Conservation (phyloP, 2,113 vertebrate genomes). For the Paracanthobrama guichenoti region DNA sequence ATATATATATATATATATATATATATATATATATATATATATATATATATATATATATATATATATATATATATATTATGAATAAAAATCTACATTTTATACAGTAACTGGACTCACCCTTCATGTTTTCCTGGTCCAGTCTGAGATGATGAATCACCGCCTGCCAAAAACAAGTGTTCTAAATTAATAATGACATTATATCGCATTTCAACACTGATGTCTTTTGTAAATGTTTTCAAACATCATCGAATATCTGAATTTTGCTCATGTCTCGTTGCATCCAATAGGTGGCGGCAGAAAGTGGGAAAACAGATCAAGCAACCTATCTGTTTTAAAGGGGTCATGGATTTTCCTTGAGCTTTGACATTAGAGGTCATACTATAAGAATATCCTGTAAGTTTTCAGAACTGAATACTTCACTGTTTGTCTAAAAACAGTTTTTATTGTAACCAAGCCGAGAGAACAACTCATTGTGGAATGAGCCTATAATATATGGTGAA, state of each 20-base stretch:
- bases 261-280: background rate
- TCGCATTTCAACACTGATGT: background rate
- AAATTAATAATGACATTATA: background rate
- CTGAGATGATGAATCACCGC: background rate
- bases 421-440: too few relatives aligned
- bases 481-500: too few relatives aligned
- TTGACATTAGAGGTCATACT: too few relatives aligned
- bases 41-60: too few relatives aligned
- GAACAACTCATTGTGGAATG: too few relatives aligned
- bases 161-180: background rate
- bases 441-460: too few relatives aligned
- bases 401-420: too few relatives aligned
- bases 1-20: too few relatives aligned
- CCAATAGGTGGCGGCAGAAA: background rate
- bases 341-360: too few relatives aligned
- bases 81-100: background rate
- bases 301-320: background rate
- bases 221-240: background rate
- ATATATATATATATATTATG: too few relatives aligned
- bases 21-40: too few relatives aligned
- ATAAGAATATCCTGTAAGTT: too few relatives aligned
- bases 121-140: background rate
- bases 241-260: background rate
- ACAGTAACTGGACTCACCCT: background rate
- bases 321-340: background rate